phyloP scores from a whole-genome alignment of 2,113 vertebrate species.

The Oreocharis arfaki region DNA sequence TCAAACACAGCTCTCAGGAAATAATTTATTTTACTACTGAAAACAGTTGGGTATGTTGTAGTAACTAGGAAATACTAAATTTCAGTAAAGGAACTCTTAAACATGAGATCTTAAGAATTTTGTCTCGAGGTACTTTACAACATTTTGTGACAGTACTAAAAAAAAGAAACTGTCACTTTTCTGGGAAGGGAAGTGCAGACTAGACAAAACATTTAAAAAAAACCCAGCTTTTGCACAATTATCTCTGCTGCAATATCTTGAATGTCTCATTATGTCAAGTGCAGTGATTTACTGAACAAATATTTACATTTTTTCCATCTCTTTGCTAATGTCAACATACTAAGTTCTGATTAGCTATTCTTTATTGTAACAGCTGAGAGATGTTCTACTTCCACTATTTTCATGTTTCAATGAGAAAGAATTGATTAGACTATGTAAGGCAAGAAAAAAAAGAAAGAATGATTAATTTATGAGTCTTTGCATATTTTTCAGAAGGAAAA shows the following conservation, averaged over 20 bases:
- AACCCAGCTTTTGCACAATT: not conserved
- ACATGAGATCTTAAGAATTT: not conserved
- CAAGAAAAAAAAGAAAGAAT: not conserved
- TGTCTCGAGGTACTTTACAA: not conserved
- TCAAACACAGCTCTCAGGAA: not conserved
- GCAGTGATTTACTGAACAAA: slow-evolving; percentile 36
- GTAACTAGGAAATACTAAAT: not conserved
- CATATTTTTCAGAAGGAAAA: not conserved
- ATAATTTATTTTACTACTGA: not conserved
- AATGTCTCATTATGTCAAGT: slow-evolving; percentile 41
- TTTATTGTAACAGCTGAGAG: slow-evolving; percentile 5
- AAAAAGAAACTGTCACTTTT: not conserved
- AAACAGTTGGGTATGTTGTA: not conserved
- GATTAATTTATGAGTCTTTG: not conserved
- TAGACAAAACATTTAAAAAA: not conserved
- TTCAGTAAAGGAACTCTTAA: not conserved
- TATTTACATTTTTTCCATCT: slow-evolving; percentile 41
- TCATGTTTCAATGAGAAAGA: not conserved
- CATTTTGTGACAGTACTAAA: not conserved
- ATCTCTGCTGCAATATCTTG: not conserved
- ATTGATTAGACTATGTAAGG: not conserved
- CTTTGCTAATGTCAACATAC: not conserved
- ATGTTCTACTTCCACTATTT: not conserved
- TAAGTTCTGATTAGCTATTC: slow-evolving; percentile 41
- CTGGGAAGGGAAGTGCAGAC: not conserved